These are phyloP conservation scores for Chaunax sp. DNA, from an alignment of 2,797 vertebrate genomes.

Conservation along the genomic window DNA sequence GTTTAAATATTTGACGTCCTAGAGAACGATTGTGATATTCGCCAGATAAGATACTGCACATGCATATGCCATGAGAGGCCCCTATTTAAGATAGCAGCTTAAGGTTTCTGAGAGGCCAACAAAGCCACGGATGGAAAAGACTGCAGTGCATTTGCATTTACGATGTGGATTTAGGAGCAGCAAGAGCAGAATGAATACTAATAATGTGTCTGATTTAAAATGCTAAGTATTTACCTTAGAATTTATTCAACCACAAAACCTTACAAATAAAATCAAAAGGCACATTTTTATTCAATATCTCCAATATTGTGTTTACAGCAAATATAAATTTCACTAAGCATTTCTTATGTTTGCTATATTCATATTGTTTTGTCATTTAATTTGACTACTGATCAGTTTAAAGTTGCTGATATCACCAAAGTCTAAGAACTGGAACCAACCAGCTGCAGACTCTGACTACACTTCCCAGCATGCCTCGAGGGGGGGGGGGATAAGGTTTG, in stretches of 20 bases:
- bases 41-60: slow-evolving; percentile 82
- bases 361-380: background rate
- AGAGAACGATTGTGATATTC: slow-evolving; percentile 83
- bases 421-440: slow-evolving; percentile 42
- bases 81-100: slow-evolving; percentile 81
- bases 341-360: slow-evolving; percentile 2
- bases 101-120: slow-evolving; percentile 82
- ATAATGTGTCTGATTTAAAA: slow-evolving; percentile 83
- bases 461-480: slow-evolving; percentile 85
- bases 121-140: slow-evolving; percentile 77
- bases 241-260: slow-evolving; percentile 63
- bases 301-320: slow-evolving; percentile 32
- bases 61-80: slow-evolving; percentile 84
- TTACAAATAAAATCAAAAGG: slow-evolving; percentile 61
- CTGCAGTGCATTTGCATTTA: slow-evolving; percentile 80
- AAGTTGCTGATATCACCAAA: slow-evolving; percentile 46
- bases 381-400: slow-evolving; percentile 35
- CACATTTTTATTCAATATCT: slow-evolving; percentile 50
- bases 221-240: slow-evolving; percentile 81
- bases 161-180: slow-evolving; percentile 77
- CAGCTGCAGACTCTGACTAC: slow-evolving; percentile 74
- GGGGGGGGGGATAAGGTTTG: slow-evolving; percentile 78
- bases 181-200: slow-evolving; percentile 78
- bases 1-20: slow-evolving; percentile 88
- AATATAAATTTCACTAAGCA: slow-evolving; percentile 34